Evolutionary conservation across 2,113 vertebrate species (phyloP).

Genomic region (Pyxicephalus adspersus): DNA sequence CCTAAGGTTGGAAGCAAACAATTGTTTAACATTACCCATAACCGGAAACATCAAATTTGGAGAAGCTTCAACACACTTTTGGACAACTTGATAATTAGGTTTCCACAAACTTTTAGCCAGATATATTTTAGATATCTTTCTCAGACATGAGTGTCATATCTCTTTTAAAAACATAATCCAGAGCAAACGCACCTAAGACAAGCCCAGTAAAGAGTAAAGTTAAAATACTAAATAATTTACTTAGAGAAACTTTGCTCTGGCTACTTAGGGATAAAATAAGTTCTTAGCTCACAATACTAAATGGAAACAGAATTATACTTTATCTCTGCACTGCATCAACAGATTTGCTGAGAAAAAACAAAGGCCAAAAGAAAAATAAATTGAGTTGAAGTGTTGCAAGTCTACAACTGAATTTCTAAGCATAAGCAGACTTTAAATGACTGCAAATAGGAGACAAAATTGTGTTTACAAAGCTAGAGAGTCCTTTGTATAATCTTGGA

Average conservation of each 20-base stretch:
- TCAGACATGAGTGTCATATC: too few relatives aligned
- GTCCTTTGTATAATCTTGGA: neutral
- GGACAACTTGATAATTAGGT: too few relatives aligned
- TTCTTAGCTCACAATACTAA: neutral
- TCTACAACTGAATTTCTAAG: slow-evolving; percentile 23
- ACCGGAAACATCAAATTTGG: too few relatives aligned
- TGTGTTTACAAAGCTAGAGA: neutral
- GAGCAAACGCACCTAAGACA: too few relatives aligned
- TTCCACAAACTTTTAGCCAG: too few relatives aligned
- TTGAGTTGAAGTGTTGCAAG: slow-evolving; percentile 9
- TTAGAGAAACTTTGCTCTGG: slow-evolving; percentile 7
- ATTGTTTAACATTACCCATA: too few relatives aligned
- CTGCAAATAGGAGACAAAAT: slow-evolving; percentile 24
- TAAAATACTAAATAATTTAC: neutral
- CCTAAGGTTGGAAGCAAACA: too few relatives aligned
- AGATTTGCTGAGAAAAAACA: slow-evolving; percentile 13
- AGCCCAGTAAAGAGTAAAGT: neutral
- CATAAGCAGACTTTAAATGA: neutral
- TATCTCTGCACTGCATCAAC: slow-evolving; percentile 22
- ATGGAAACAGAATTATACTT: slow-evolving; percentile 1
- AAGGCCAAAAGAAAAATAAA: slow-evolving; percentile 26
- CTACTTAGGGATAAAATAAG: slow-evolving; percentile 8
- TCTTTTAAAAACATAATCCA: too few relatives aligned
- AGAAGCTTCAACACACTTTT: too few relatives aligned
- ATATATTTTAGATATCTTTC: too few relatives aligned